Conservation (phyloP, 2,113 vertebrate species). For the Nothocercus nigrocapillus region DNA sequence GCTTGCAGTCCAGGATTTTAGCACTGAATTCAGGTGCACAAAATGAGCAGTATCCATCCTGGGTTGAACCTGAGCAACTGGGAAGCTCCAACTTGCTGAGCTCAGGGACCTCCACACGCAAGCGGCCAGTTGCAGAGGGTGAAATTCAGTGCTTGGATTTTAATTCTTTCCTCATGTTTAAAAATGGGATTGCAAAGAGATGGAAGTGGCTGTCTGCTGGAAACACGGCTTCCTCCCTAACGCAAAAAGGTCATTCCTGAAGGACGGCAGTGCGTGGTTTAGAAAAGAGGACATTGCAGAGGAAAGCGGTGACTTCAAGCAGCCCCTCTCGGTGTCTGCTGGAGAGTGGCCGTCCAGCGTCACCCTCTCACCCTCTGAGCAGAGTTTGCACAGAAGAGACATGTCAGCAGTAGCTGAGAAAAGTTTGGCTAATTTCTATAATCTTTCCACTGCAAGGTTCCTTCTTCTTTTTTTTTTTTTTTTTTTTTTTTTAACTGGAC, state of each 20-base stretch:
- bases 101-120: not conserved
- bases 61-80: not conserved
- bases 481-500: not conserved
- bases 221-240: not conserved
- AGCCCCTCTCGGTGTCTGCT: not conserved
- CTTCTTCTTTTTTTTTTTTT: not conserved
- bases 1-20: not conserved
- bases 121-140: not conserved
- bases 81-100: not conserved
- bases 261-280: not conserved
- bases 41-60: not conserved
- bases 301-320: not conserved
- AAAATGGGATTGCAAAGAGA: not conserved
- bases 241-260: not conserved
- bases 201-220: not conserved
- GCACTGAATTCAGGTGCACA: not conserved
- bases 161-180: not conserved
- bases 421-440: not conserved
- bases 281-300: not conserved
- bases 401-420: not conserved
- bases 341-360: not conserved
- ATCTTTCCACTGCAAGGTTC: not conserved
- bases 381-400: not conserved
- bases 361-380: not conserved
- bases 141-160: not conserved